Evolutionary conservation across 2,113 vertebrate genomes (phyloP).

Genomic region (Melierax canorus): DNA sequence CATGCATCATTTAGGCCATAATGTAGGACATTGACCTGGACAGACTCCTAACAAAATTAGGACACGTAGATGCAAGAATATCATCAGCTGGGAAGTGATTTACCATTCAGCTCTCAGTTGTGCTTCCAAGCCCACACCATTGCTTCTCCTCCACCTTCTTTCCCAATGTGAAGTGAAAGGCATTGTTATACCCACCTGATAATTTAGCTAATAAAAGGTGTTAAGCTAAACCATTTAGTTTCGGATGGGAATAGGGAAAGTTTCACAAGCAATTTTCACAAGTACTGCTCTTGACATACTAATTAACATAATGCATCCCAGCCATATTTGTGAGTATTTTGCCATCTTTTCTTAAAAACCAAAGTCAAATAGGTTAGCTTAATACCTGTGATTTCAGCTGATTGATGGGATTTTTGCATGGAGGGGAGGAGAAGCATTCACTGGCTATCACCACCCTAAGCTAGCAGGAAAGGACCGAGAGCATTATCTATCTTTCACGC

Average conservation of each 20-base stretch:
- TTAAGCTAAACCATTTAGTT: neutral
- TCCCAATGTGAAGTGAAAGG: neutral
- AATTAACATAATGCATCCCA: neutral
- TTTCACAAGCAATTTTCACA: neutral
- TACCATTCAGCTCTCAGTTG: neutral
- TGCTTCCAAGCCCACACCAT: neutral
- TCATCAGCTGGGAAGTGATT: neutral
- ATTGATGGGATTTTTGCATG: neutral
- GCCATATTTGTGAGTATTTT: neutral
- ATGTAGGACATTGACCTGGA: neutral
- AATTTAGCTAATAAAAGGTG: neutral
- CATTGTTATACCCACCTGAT: neutral
- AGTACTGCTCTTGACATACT: neutral
- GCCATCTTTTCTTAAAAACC: neutral
- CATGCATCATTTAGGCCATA: neutral
- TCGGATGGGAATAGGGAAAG: neutral
- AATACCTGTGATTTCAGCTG: neutral
- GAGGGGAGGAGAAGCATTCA: neutral
- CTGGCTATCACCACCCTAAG: neutral
- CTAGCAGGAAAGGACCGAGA: neutral
- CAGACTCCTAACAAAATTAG: neutral
- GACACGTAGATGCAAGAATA: neutral
- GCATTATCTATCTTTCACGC: neutral
- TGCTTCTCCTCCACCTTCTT: accelerated
- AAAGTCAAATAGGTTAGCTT: neutral